Evolutionary conservation across 2,113 vertebrate species (phyloP).

Genomic region (Geothlypis trichas): DNA sequence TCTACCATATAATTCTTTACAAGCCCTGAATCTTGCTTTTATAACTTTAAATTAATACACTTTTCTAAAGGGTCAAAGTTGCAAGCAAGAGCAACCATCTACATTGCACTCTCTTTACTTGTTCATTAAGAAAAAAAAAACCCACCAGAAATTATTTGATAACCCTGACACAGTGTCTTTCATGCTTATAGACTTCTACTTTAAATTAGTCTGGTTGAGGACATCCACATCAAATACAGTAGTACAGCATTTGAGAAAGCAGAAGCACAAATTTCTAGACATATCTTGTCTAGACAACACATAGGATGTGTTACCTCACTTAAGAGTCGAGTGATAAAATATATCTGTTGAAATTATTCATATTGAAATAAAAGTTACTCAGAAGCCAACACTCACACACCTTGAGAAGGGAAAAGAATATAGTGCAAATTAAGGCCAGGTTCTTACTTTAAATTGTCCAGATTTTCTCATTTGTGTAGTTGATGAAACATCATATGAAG

Average conservation of each 20-base stretch:
- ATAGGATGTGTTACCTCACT: background rate
- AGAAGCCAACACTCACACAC: background rate
- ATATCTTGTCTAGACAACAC: background rate
- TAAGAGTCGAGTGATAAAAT: background rate
- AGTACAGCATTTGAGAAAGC: background rate
- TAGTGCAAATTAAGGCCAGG: background rate
- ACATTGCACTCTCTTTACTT: background rate
- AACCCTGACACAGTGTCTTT: slow-evolving; percentile 23
- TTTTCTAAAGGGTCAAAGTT: slow-evolving; percentile 14
- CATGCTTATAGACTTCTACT: slow-evolving; percentile 28
- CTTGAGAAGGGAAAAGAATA: background rate
- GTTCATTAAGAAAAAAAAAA: slow-evolving; percentile 41
- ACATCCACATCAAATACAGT: slow-evolving; percentile 1
- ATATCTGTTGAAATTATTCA: background rate
- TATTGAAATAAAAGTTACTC: background rate
- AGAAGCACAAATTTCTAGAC: background rate
- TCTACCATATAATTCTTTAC: background rate
- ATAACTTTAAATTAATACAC: background rate
- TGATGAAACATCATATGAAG: background rate
- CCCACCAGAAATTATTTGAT: slow-evolving; percentile 28
- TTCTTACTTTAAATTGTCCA: background rate
- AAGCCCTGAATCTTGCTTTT: background rate
- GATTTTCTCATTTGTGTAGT: background rate
- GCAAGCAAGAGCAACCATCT: slow-evolving; percentile 12
- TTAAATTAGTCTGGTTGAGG: slow-evolving; percentile 21